Conservation (phyloP, 2,888 invertebrate genomes). For the Ectropis crepuscularia region DNA sequence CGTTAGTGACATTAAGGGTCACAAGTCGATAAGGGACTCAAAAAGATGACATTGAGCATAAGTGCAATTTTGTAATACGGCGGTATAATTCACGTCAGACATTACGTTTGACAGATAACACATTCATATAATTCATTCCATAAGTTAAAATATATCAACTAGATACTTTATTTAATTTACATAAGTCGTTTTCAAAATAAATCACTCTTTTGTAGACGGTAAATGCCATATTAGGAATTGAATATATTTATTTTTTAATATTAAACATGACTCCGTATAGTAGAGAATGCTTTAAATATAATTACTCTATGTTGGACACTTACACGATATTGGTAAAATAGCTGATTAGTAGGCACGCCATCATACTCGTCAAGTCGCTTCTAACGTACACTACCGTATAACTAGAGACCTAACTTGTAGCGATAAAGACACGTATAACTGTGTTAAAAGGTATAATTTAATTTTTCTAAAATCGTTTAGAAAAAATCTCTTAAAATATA, state of each 20-base stretch:
- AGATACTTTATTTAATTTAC: slow-evolving; percentile 69
- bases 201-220: slow-evolving; percentile 81
- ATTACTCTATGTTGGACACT: slow-evolving; percentile 52
- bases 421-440: slow-evolving; percentile 78
- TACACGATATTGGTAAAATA: slow-evolving; percentile 67
- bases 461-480: slow-evolving; percentile 74
- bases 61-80: no score
- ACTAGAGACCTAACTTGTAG: slow-evolving; percentile 72
- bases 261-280: slow-evolving; percentile 57
- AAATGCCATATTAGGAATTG: slow-evolving; percentile 84
- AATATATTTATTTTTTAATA: slow-evolving; percentile 58
- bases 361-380: slow-evolving; percentile 50
- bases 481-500: slow-evolving; percentile 84
- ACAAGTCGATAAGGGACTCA: no score
- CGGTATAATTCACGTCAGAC: slow-evolving; percentile 26
- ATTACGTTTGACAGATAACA: slow-evolving; percentile 36
- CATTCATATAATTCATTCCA: slow-evolving; percentile 54
- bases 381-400: slow-evolving; percentile 59
- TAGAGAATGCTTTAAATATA: slow-evolving; percentile 56
- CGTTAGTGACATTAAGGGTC: no score
- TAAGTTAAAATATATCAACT: slow-evolving; percentile 67
- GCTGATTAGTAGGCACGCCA: slow-evolving; percentile 66
- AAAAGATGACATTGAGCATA: no score
- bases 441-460: slow-evolving; percentile 60
- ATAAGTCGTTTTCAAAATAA: slow-evolving; percentile 69